Evolutionary conservation across 2,888 invertebrate species (phyloP).

Genomic region (Aspidiotus destructor): DNA sequence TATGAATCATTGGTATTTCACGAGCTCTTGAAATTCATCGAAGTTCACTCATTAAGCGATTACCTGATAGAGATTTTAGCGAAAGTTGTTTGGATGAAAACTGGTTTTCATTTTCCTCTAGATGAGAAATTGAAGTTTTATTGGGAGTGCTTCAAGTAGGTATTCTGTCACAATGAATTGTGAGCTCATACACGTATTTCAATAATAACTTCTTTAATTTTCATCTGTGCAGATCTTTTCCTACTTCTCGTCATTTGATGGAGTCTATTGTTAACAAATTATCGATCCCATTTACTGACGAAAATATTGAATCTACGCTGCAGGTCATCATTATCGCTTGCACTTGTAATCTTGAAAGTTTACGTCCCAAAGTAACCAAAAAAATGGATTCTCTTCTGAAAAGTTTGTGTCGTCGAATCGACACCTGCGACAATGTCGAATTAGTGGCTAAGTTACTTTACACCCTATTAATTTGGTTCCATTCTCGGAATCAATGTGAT

Average conservation of each 20-base stretch:
- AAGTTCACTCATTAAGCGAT: not conserved
- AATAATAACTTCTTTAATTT: not conserved
- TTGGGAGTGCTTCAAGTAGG: conserved; percentile 13
- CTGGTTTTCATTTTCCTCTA: not conserved
- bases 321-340: not conserved
- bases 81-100: conserved; percentile 20
- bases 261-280: conserved; percentile 1
- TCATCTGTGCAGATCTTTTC: conserved; percentile 10
- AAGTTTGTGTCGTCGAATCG: conserved; percentile 6
- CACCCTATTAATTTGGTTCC: conserved; percentile 1
- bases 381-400: conserved; percentile 1
- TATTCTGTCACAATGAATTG: not conserved
- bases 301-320: not conserved
- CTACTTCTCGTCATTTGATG: not conserved
- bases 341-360: no score
- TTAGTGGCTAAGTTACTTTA: conserved; percentile 17
- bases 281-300: not conserved
- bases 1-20: conserved; percentile 17
- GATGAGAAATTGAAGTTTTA: conserved; percentile 8
- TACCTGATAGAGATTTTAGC: conserved; percentile 9
- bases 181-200: not conserved
- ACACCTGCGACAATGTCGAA: conserved; percentile 2
- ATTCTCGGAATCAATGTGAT: conserved; percentile 5
- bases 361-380: no score
- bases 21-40: conserved; percentile 15